These are phyloP conservation scores for Lomographa bimaculata DNA, from an alignment of 2,888 invertebrate species.

Conservation along the genomic window DNA sequence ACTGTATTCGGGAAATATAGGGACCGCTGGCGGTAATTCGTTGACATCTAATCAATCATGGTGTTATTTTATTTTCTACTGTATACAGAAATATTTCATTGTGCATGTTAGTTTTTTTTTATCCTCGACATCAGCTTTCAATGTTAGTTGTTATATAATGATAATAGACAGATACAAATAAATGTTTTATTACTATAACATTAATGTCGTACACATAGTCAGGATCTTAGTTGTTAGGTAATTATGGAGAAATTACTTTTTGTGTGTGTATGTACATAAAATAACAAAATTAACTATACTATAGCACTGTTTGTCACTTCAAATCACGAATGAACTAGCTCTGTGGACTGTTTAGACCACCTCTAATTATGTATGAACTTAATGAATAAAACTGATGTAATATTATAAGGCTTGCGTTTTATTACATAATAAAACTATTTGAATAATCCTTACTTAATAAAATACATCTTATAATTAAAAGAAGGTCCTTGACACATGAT, in stretches of 20 bases:
- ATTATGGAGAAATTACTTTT: conserved; percentile 47
- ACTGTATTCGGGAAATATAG: conserved; percentile 17
- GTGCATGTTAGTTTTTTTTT: conserved; percentile 53
- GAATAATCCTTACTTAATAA: no score
- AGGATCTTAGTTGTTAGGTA: conserved; percentile 53
- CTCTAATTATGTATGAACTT: conserved; percentile 71
- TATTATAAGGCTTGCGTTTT: conserved; percentile 27
- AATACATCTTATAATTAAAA: no score
- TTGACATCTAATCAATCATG: conserved; percentile 47
- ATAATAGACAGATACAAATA: conserved; percentile 26
- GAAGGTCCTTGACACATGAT: no score
- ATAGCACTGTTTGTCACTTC: conserved; percentile 68
- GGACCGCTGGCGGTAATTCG: conserved; percentile 68
- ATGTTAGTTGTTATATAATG: conserved; percentile 40
- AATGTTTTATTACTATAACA: conserved; percentile 20
- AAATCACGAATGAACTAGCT: conserved; percentile 66
- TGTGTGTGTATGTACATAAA: conserved; percentile 59
- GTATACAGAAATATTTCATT: conserved; percentile 28
- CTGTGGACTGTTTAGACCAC: conserved; percentile 66
- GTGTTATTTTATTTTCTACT: conserved; percentile 41
- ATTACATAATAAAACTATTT: conserved; percentile 9
- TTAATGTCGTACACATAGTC: conserved; percentile 35
- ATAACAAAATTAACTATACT: conserved; percentile 52
- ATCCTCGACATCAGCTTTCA: conserved; percentile 46
- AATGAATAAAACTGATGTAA: conserved; percentile 74